Conservation (phyloP, 2,888 invertebrate species). For the Synergus gifuensis region DNA sequence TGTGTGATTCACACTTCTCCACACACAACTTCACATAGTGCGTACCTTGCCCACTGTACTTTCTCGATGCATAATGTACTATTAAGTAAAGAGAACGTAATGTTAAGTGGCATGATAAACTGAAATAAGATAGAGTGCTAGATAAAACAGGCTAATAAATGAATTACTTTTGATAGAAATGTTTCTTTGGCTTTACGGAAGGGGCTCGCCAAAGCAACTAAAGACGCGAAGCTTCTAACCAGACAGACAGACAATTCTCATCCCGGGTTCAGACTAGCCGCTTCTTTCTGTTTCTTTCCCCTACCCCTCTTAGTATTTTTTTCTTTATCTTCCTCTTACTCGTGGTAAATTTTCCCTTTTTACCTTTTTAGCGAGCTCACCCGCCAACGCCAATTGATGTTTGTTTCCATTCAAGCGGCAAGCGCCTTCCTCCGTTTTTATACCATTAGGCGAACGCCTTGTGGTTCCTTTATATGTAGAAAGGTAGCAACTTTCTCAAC, state of each 20-base stretch:
- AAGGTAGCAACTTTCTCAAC: slow-evolving; percentile 38
- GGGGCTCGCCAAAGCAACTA: slow-evolving; percentile 8
- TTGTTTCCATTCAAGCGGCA: slow-evolving; percentile 62
- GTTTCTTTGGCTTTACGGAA: neutral
- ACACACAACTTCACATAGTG: too few species aligned
- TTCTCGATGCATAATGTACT: too few species aligned
- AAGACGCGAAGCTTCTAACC: slow-evolving; percentile 2
- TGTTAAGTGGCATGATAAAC: too few species aligned
- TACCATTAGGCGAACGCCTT: slow-evolving; percentile 60
- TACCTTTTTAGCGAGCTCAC: slow-evolving; percentile 39
- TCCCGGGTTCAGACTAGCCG: neutral
- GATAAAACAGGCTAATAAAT: neutral
- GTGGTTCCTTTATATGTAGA: slow-evolving; percentile 56
- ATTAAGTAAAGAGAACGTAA: too few species aligned
- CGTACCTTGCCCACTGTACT: too few species aligned
- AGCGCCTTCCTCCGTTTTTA: slow-evolving; percentile 62
- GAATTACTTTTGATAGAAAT: neutral
- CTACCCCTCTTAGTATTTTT: slow-evolving; percentile 1
- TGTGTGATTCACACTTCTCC: too few species aligned
- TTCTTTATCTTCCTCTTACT: slow-evolving; percentile 17
- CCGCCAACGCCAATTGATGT: slow-evolving; percentile 64
- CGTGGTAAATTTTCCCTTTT: slow-evolving; percentile 21
- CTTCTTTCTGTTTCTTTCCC: slow-evolving; percentile 21
- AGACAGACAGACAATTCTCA: slow-evolving; percentile 3
- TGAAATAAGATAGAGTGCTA: too few species aligned